A percentile compares a stretch with the other conserved stretches of the same genome.
These are phyloP conservation scores for Sipha flava DNA, from an alignment of 1,140 invertebrate genomes.

Conservation along the genomic window DNA sequence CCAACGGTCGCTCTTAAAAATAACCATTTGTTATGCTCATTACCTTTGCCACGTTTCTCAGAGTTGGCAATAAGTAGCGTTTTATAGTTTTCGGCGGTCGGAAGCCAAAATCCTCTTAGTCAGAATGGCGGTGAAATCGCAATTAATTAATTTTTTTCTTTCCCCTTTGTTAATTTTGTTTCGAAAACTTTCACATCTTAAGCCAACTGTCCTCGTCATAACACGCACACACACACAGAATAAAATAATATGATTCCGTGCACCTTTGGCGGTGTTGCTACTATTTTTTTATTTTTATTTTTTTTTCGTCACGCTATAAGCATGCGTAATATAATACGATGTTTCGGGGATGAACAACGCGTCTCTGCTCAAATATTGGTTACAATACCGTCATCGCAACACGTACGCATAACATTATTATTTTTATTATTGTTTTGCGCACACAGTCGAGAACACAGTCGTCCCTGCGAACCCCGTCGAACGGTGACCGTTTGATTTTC, in stretches of 20 bases:
- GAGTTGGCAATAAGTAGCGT: not conserved
- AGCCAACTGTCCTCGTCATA: not conserved
- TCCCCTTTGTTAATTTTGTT: not conserved
- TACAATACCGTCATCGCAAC: no score
- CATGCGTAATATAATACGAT: not conserved
- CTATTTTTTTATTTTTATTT: not conserved
- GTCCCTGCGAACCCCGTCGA: no score
- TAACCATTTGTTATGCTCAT: conserved; percentile 6
- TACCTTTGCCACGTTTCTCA: not conserved
- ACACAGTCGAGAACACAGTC: no score
- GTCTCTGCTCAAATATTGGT: no score
- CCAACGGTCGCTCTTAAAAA: not conserved
- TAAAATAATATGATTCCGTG: not conserved
- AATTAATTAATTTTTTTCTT: not conserved
- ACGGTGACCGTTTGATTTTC: not conserved
- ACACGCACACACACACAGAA: not conserved
- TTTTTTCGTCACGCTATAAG: no score
- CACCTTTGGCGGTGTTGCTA: not conserved
- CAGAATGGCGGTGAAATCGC: not conserved
- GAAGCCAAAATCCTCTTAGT: not conserved
- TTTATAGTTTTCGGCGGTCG: not conserved
- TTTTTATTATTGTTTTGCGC: no score
- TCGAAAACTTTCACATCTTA: conserved; percentile 11
- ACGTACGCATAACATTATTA: no score
- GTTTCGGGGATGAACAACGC: not conserved